A percentile compares a stretch with the other conserved stretches of the same genome.
Conservation (phyloP, 92 coral and sea anemone genomes). For the Muricea muricata region DNA sequence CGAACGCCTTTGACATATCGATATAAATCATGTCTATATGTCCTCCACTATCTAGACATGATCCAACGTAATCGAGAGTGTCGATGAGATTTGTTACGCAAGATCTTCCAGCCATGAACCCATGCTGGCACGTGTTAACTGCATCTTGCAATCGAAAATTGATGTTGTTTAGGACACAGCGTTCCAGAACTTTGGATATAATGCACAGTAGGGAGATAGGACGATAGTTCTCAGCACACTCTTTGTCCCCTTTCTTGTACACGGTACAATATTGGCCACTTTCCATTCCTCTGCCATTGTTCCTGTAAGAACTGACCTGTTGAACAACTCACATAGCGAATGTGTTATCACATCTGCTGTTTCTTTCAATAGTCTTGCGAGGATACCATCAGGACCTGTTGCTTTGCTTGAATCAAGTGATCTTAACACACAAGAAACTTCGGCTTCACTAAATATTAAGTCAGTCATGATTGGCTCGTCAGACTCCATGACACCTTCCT, state of each 20-base stretch:
- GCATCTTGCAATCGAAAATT: constrained; percentile 9
- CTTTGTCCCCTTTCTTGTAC: constrained; percentile 37
- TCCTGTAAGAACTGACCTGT: neutral
- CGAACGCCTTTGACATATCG: constrained; percentile 62
- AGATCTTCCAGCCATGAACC: constrained; percentile 34
- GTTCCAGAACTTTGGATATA: constrained; percentile 17
- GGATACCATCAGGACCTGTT: constrained; percentile 37
- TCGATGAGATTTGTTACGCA: constrained; percentile 38
- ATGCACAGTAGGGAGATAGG: constrained; percentile 40
- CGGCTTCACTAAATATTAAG: constrained; percentile 1
- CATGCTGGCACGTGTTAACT: constrained; percentile 19
- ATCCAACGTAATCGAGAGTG: constrained; percentile 29
- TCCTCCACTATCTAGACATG: neutral
- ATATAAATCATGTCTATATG: constrained; percentile 35
- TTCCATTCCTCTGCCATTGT: constrained; percentile 19
- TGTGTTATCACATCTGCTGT: constrained; percentile 35
- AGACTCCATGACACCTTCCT: constrained; percentile 7
- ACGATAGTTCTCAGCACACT: constrained; percentile 27
- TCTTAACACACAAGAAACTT: neutral
- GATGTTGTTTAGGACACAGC: constrained; percentile 31
- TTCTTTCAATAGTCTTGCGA: constrained; percentile 40
- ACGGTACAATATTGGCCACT: constrained; percentile 32
- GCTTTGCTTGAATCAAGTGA: constrained; percentile 21
- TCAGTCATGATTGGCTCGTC: constrained; percentile 15
- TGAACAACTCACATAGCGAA: constrained; percentile 33